Evolutionary conservation across 2,888 invertebrate species (phyloP).

Genomic region (Junonia oenone): DNA sequence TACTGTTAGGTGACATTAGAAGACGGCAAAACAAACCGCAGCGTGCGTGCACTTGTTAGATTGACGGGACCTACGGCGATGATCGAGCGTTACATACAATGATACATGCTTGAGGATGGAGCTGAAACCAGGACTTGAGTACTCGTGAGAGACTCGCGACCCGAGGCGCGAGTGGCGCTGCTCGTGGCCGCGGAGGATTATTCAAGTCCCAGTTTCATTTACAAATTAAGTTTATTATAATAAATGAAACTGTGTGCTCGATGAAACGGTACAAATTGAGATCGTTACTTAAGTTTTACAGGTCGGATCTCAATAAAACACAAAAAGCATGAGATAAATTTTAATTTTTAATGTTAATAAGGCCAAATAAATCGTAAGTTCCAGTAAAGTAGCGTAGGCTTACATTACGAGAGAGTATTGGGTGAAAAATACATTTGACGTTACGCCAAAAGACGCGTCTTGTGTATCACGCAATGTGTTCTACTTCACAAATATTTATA

Average conservation of each 20-base stretch:
- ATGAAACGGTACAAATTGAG: constrained; percentile 37
- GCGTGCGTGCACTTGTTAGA: constrained; percentile 63
- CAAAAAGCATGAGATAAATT: constrained; percentile 63
- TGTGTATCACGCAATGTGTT: constrained; percentile 50
- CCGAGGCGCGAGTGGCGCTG: not conserved
- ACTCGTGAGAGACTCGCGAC: not conserved
- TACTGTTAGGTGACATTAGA: constrained; percentile 59
- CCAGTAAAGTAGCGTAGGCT: constrained; percentile 57
- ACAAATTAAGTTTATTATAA: constrained; percentile 40
- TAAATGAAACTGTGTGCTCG: constrained; percentile 39
- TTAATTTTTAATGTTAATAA: constrained; percentile 65
- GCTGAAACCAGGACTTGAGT: constrained; percentile 54
- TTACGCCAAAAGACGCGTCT: constrained; percentile 58
- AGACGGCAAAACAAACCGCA: constrained; percentile 43
- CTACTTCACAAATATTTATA: constrained; percentile 58
- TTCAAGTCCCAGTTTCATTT: constrained; percentile 52
- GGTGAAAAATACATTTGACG: constrained; percentile 78
- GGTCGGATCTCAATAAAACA: constrained; percentile 54
- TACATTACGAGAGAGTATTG: constrained; percentile 72
- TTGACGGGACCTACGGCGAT: constrained; percentile 42
- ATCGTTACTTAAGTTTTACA: constrained; percentile 41
- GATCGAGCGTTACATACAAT: constrained; percentile 60
- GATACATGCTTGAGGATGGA: constrained; percentile 65
- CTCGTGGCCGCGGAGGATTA: constrained; percentile 20
- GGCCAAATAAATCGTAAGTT: constrained; percentile 62